Evolutionary conservation across 2,113 vertebrate genomes (phyloP), one percentile per base, ranked within the genome.

Genomic region (Canis aureus): DNA sequence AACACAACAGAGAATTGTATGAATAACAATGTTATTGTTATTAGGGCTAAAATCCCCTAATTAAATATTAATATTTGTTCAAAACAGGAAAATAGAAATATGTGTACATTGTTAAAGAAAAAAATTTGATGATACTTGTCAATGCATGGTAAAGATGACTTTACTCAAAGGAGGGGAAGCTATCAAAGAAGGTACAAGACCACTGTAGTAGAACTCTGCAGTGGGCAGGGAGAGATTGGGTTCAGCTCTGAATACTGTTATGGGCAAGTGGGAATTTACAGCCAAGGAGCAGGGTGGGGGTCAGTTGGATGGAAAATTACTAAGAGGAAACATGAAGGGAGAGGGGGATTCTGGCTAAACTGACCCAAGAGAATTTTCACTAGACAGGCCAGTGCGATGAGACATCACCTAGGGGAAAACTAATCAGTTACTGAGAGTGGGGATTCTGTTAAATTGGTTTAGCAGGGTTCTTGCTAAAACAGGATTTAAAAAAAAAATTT

Each of bases 81-180:
- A 95, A 95, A 95, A 76, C 27, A 80, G 76, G 71, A 57, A 93
- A 96, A 95, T 96, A 93, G 93, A 94, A 95, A 92, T 53, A 16
- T 60, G 43, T 94, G 13, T 83, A 27, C 43, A 69, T 15, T 73
- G 32, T 43, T 81, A 87, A 92, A 95, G 55, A 64, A 89, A 13
- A 79, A 84, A n/a, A 94, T 11, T 25, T 32, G 59, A 69, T 91
- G 80, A 67, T 20, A 83, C 78, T 73, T 91, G 38, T 86, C 74
- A 89, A 82, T 74, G 59, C 38, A 57, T 55, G 67, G 29, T 67
- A 83, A 93, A 89, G 29, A 67, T 10, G 23, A 83, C 49, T 93
- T 92, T 76, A 76, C 59, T 83, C 23, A 92, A 53, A 43, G 43
- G 43, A 19, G 19, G 13, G 43, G 67, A 90, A 66, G 67, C 69